Percentiles rank a stretch among this genome's conserved stretches.
phyloP scores from a whole-genome alignment of 2,797 vertebrate genomes.

The Sebastes taczanowskii region DNA sequence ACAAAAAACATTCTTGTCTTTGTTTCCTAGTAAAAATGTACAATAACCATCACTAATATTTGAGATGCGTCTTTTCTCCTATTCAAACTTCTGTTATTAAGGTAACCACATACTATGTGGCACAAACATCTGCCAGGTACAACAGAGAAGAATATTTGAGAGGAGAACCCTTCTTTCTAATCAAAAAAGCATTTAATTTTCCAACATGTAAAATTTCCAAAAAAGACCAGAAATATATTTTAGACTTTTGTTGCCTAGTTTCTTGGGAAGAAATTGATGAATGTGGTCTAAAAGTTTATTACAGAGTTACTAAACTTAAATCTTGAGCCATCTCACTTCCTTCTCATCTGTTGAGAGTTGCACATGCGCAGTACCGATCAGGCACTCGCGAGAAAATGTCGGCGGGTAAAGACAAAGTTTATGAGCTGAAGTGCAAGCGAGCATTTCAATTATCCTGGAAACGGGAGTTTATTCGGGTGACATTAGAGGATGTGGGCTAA shows the following conservation, averaged over 20 bases:
- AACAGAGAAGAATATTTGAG: neutral
- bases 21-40: too few relatives aligned
- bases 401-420: neutral
- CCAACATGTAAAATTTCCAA: neutral
- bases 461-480: neutral
- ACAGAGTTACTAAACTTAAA: neutral
- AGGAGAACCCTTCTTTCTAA: neutral
- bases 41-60: too few relatives aligned
- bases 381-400: neutral
- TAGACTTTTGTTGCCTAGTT: neutral
- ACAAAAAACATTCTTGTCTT: too few relatives aligned
- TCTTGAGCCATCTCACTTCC: too few relatives aligned
- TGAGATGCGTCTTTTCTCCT: too few relatives aligned
- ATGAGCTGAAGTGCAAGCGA: neutral
- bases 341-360: too few relatives aligned
- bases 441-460: neutral
- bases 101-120: neutral
- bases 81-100: neutral
- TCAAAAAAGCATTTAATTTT: neutral
- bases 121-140: neutral
- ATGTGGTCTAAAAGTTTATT: neutral
- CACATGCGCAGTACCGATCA: too few relatives aligned
- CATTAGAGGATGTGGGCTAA: too few relatives aligned
- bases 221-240: neutral
- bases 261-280: neutral